These are phyloP conservation scores for Laodelphax striatellus DNA, from an alignment of 1,140 invertebrate genomes.

Conservation along the genomic window DNA sequence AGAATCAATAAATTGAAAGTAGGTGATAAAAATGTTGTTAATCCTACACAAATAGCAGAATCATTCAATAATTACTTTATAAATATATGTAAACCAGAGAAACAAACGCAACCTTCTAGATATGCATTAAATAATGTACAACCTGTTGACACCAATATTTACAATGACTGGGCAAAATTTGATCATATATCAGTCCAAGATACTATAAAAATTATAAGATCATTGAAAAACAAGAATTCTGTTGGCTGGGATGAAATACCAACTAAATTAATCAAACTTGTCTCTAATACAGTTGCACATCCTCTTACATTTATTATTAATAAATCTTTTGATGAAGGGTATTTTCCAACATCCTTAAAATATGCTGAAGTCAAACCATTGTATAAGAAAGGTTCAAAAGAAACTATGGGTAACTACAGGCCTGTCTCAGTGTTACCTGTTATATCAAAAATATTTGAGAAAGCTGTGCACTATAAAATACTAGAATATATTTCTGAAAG, in stretches of 20 bases:
- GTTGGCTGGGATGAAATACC: slow-evolving; percentile 5
- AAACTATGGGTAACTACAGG: background rate
- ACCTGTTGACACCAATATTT: too few species aligned
- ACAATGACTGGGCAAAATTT: background rate
- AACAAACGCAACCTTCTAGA: too few species aligned
- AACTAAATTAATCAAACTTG: background rate
- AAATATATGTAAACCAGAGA: too few species aligned
- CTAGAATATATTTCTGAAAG: background rate
- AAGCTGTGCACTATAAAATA: slow-evolving; percentile 6
- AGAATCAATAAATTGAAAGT: too few species aligned
- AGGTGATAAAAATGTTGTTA: too few species aligned
- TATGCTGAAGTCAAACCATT: slow-evolving; percentile 6
- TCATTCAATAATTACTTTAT: too few species aligned
- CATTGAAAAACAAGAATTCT: slow-evolving; percentile 7
- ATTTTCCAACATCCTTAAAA: slow-evolving; percentile 5
- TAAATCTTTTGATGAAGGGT: slow-evolving; percentile 8
- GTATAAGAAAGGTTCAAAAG: slow-evolving; percentile 4
- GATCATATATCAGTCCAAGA: background rate
- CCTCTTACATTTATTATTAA: slow-evolving; percentile 5
- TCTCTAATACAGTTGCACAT: background rate
- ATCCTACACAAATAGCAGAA: too few species aligned
- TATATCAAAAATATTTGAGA: slow-evolving; percentile 9
- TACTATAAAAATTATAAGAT: background rate
- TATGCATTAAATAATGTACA: too few species aligned
- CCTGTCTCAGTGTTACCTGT: background rate